phyloP scores from a whole-genome alignment of 2,113 vertebrate genomes.

The Rhizomys pruinosus region DNA sequence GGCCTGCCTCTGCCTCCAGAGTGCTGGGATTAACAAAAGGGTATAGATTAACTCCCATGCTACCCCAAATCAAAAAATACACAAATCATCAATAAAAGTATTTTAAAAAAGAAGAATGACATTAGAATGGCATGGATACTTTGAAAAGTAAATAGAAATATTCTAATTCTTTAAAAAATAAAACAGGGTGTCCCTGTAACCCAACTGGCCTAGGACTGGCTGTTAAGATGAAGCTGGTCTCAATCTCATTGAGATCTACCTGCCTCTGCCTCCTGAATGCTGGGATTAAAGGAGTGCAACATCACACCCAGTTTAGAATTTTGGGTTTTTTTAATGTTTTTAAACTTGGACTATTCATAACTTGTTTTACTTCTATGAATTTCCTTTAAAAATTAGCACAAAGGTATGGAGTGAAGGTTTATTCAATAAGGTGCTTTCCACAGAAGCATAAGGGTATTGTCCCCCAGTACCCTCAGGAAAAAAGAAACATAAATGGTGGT shows the following conservation, averaged over 20 bases:
- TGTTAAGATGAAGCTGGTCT: too few relatives aligned
- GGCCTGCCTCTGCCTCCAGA: too few relatives aligned
- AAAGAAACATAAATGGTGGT: too few relatives aligned
- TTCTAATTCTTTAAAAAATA: neutral
- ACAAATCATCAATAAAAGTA: too few relatives aligned
- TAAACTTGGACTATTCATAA: conserved; percentile 26
- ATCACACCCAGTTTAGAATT: too few relatives aligned
- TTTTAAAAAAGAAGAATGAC: too few relatives aligned
- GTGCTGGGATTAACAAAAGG: too few relatives aligned
- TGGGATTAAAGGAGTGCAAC: too few relatives aligned
- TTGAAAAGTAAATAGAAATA: conserved; percentile 53
- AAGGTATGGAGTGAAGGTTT: neutral
- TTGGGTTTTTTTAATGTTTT: conserved; percentile 33
- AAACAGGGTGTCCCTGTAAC: too few relatives aligned
- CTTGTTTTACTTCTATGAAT: neutral
- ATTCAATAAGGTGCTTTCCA: neutral
- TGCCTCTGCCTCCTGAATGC: too few relatives aligned
- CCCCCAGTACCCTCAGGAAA: neutral
- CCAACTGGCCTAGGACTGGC: too few relatives aligned
- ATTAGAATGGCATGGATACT: neutral
- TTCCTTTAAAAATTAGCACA: conserved; percentile 12
- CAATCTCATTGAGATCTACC: too few relatives aligned
- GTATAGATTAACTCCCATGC: conserved; percentile 4
- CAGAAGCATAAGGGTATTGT: neutral
- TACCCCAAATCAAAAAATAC: conserved; percentile 46